Percentiles rank a stretch among this genome's conserved stretches.
These are phyloP conservation scores for Platyscapa corneri DNA, from an alignment of 1,140 invertebrate species.

Conservation along the genomic window DNA sequence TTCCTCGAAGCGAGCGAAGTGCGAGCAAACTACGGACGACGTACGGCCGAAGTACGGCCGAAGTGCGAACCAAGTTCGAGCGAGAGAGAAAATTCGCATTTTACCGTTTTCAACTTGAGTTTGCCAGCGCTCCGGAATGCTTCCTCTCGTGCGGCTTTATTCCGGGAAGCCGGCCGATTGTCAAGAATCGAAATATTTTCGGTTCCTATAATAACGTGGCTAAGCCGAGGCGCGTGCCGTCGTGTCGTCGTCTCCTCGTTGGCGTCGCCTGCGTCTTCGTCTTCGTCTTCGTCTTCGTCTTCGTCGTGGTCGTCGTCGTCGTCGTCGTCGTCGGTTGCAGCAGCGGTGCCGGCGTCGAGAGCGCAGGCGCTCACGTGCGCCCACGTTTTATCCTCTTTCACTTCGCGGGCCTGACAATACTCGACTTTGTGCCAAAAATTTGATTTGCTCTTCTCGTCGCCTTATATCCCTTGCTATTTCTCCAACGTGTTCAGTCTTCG, in stretches of 20 bases:
- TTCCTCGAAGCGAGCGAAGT: not conserved
- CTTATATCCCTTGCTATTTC: conserved; percentile 1
- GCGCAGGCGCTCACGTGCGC: not conserved
- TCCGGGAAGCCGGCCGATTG: conserved; percentile 33
- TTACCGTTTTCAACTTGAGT: not conserved
- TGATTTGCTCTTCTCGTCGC: conserved; percentile 30
- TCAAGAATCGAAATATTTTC: conserved; percentile 46
- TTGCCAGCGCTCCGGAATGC: conserved; percentile 3
- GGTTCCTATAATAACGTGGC: conserved; percentile 15
- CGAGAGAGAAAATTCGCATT: not conserved
- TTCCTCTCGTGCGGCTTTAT: conserved; percentile 17
- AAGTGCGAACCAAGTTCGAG: too few species aligned
- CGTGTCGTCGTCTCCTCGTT: too few species aligned
- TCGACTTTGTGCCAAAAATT: conserved; percentile 47
- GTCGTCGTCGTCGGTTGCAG: not conserved
- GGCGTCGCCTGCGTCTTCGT: not conserved
- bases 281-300: not conserved
- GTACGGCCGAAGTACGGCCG: too few species aligned
- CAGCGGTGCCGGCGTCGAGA: not conserved
- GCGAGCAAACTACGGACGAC: too few species aligned
- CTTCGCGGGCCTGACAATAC: not conserved
- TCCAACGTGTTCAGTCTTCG: not conserved
- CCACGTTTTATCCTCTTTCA: not conserved
- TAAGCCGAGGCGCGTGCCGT: not conserved
- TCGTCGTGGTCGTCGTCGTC: not conserved